Evolutionary conservation across 2,113 vertebrate genomes (phyloP).

Genomic region (Anguilla rostrata): DNA sequence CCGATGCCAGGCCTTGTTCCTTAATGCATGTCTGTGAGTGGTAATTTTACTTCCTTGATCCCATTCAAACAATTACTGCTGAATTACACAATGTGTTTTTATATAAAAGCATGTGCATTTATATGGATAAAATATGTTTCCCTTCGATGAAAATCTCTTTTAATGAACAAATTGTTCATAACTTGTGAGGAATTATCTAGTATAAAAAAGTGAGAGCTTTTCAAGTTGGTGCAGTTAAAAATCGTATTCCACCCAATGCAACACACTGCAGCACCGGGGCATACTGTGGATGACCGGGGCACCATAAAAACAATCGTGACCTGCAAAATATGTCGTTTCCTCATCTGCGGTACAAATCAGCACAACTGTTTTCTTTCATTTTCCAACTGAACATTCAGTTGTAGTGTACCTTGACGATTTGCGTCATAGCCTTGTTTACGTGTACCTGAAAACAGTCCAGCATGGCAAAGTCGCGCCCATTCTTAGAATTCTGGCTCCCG

Average conservation of each 20-base stretch:
- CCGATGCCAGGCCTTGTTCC: neutral
- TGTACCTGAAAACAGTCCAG: neutral
- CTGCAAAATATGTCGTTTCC: neutral
- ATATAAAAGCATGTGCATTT: neutral
- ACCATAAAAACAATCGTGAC: neutral
- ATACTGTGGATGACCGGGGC: neutral
- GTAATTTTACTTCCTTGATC: neutral
- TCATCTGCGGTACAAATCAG: neutral
- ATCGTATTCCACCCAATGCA: neutral
- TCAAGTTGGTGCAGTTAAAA: neutral
- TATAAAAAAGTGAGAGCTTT: neutral
- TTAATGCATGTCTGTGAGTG: neutral
- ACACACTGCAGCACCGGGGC: neutral
- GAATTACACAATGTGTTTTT: neutral
- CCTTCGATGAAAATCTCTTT: neutral
- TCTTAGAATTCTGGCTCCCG: neutral
- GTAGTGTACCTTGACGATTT: conserved; percentile 9
- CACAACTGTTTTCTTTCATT: too few relatives aligned
- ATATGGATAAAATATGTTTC: neutral
- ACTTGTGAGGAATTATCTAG: neutral
- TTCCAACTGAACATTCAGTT: neutral
- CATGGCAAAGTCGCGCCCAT: neutral
- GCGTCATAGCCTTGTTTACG: neutral
- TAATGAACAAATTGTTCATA: neutral
- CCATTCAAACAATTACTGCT: neutral